phyloP scores from a whole-genome alignment of 2,888 invertebrate species.

The Vanessa cardui region DNA sequence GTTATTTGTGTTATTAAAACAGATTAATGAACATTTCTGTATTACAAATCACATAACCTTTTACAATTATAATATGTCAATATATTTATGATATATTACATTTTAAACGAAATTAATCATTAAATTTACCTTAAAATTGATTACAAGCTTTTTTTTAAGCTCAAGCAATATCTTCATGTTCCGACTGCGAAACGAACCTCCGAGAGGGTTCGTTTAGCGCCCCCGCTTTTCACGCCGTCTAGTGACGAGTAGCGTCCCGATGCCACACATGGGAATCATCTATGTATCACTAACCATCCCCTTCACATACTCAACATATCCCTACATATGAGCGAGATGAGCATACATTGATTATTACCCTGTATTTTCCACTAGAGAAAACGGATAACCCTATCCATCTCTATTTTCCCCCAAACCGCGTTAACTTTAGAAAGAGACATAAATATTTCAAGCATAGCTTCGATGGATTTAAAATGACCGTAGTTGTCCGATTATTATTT shows the following conservation, averaged over 20 bases:
- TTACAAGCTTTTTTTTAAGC: too few species aligned
- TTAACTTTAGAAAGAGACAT: slow-evolving; percentile 63
- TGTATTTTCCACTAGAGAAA: slow-evolving; percentile 71
- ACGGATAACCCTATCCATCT: slow-evolving; percentile 75
- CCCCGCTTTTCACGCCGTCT: slow-evolving; percentile 65
- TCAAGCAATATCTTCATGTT: too few species aligned
- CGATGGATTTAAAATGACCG: slow-evolving; percentile 72
- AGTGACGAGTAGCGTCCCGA: slow-evolving; percentile 73
- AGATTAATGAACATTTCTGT: too few species aligned
- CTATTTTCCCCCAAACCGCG: slow-evolving; percentile 63
- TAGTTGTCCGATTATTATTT: slow-evolving; percentile 56
- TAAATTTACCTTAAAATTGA: too few species aligned
- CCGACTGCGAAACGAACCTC: slow-evolving; percentile 33
- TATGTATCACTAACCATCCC: slow-evolving; percentile 63
- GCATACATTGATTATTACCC: slow-evolving; percentile 66
- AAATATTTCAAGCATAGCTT: slow-evolving; percentile 50
- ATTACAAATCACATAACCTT: too few species aligned
- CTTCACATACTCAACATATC: slow-evolving; percentile 69
- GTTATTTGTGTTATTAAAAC: too few species aligned
- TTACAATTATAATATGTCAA: too few species aligned
- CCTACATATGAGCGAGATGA: slow-evolving; percentile 78
- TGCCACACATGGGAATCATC: slow-evolving; percentile 49
- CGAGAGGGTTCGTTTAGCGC: slow-evolving; percentile 36
- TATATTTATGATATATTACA: too few species aligned
- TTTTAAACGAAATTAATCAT: too few species aligned